Base-by-base conservation (phyloP, 1,140 invertebrate genomes). In the Drosophila mauritiana region DNA sequence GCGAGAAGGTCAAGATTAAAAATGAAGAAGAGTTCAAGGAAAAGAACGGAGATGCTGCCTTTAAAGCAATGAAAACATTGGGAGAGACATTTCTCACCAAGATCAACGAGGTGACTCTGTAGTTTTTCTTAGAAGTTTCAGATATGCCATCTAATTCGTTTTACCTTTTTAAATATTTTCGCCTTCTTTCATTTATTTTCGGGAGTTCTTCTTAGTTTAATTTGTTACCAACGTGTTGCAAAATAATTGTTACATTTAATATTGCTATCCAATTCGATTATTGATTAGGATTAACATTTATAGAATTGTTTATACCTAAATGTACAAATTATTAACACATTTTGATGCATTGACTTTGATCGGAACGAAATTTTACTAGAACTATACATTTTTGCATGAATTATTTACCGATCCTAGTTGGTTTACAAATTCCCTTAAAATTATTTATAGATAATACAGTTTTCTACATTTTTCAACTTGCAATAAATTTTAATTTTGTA, bases 401-500 rank as follows among this genome's bases (percentile, higher is more conserved):
- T 31, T 61, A 3, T 49, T 17, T 43, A 17, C 34, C n/a, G 8
- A 25, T 13, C 17, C 11, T 17, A 13, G 20, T 54, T 15, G 20
- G 5, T 1, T 15, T 43, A 13, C 12, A 37, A 45, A 20, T 40
- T 4, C 13, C 39, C 40, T 27, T 12, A 37, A 37, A 37, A 40
- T 31, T 73, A 36, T 10, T 52, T 15, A 53, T n/a, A 34, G 11
- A 52, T 56, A 52, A 63, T 40, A 56, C 67, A 55, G 12, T 17
- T 51, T 22, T 45, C 10, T 68, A 70, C 54, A 70, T 39, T 40
- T 68, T 22, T 63, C 20, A 88, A 69, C 67, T 88, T 88, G 83
- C 84, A 83, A 83, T 77, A 77, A 88, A 88, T 73, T 88, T 88
- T 88, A 89, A 82, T 89, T 78, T 82, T 49, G 59, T 83, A 88